Percentiles rank a stretch among this genome's conserved stretches.
These are phyloP conservation scores for Drosophila borborema DNA, from an alignment of 2,888 invertebrate species.

Conservation along the genomic window DNA sequence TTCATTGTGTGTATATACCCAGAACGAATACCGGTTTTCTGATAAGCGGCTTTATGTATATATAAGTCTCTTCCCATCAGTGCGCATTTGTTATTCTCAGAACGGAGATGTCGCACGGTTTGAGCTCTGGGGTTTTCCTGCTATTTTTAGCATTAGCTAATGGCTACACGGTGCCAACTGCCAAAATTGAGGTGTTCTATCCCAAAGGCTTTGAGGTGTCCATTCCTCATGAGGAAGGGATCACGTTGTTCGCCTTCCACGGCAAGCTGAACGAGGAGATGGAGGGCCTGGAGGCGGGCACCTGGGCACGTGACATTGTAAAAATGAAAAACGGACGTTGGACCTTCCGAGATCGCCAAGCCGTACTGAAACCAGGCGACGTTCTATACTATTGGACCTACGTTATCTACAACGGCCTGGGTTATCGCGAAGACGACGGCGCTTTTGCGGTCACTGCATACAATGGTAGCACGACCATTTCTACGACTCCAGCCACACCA, in stretches of 20 bases:
- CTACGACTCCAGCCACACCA: neutral
- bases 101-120: conserved; percentile 36
- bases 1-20: neutral
- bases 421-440: conserved; percentile 87
- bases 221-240: conserved; percentile 88
- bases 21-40: conserved; percentile 54
- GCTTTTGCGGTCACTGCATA: conserved; percentile 72
- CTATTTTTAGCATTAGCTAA: neutral
- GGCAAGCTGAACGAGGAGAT: conserved; percentile 91
- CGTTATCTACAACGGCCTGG: conserved; percentile 89
- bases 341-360: conserved; percentile 88
- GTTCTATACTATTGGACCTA: conserved; percentile 91
- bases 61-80: conserved; percentile 13
- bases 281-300: conserved; percentile 89
- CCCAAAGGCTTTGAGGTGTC: conserved; percentile 86
- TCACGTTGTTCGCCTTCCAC: conserved; percentile 90
- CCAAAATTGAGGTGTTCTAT: conserved; percentile 85
- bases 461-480: conserved; percentile 19
- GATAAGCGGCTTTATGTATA: conserved; percentile 50
- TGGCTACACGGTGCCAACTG: conserved; percentile 85
- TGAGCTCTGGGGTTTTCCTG: conserved; percentile 25
- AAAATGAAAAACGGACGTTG: conserved; percentile 88
- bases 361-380: conserved; percentile 88
- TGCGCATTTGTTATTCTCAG: conserved; percentile 47
- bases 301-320: conserved; percentile 88